These are phyloP conservation scores for Elanoides forficatus DNA, from an alignment of 2,113 vertebrate species.

Conservation along the genomic window DNA sequence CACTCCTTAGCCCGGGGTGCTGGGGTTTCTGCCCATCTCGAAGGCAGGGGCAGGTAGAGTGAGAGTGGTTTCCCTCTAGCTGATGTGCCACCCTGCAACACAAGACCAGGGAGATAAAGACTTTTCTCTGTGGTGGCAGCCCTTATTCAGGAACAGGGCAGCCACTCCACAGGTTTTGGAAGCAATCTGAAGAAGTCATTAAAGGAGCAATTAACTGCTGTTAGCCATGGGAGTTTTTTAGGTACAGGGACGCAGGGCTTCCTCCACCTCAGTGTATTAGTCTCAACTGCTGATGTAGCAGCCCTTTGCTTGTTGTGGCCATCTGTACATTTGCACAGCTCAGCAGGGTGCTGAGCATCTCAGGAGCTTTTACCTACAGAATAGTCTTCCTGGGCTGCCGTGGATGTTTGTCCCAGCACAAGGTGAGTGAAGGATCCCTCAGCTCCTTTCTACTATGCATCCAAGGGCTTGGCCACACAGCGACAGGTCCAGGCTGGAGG, in stretches of 20 bases:
- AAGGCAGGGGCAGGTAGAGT: not conserved
- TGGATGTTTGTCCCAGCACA: fast-evolving
- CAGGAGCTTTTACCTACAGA: not conserved
- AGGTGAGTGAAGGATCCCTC: not conserved
- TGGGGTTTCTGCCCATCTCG: fast-evolving
- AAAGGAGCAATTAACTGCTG: not conserved
- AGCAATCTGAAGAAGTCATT: not conserved
- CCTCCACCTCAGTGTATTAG: not conserved
- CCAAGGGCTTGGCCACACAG: not conserved
- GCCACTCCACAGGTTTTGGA: not conserved
- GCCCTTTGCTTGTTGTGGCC: not conserved
- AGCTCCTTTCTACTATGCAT: not conserved
- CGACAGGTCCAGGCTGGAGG: not conserved
- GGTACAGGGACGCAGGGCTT: not conserved
- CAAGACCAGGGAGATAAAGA: not conserved
- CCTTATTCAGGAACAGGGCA: not conserved
- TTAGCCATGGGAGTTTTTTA: not conserved
- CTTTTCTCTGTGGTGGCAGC: not conserved
- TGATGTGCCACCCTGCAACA: fast-evolving
- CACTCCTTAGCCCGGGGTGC: not conserved
- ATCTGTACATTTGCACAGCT: not conserved
- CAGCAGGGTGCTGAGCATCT: too few relatives aligned
- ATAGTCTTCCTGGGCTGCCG: not conserved
- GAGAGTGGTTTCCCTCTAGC: not conserved
- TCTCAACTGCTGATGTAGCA: not conserved